Percentiles rank a stretch among this genome's conserved stretches.
Conservation (phyloP, 2,888 invertebrate genomes). For the Chrysomela aeneicollis region DNA sequence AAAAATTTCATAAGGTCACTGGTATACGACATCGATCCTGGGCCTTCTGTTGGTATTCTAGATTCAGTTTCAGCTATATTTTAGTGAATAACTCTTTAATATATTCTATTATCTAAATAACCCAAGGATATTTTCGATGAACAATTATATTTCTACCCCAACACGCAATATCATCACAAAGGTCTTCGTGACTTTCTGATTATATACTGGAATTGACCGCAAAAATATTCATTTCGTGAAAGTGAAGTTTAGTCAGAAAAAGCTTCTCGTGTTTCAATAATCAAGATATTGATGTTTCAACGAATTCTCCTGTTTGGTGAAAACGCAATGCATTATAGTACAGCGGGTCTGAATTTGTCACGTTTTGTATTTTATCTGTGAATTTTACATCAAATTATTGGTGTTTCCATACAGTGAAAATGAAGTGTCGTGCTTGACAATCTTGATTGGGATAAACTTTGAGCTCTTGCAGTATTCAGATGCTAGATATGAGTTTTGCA, state of each 20-base stretch:
- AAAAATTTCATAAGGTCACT: too few relatives aligned
- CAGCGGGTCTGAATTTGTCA: not conserved
- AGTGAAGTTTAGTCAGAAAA: not conserved
- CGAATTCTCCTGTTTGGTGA: constrained; percentile 1
- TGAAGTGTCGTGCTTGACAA: constrained; percentile 4
- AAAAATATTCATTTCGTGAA: not conserved
- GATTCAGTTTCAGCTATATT: too few relatives aligned
- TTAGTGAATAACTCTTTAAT: too few relatives aligned
- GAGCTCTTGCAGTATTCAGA: constrained; percentile 1
- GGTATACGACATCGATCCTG: too few relatives aligned
- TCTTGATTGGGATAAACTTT: constrained; percentile 4
- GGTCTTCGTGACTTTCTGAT: constrained; percentile 3
- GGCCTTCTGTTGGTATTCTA: too few relatives aligned
- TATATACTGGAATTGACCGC: not conserved
- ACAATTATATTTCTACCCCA: not conserved
- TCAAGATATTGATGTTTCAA: not conserved
- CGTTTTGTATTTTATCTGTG: not conserved
- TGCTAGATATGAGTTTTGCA: not conserved
- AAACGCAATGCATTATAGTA: not conserved
- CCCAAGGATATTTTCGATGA: not conserved
- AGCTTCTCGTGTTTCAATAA: not conserved
- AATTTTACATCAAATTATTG: constrained; percentile 2
- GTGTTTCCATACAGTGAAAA: not conserved
- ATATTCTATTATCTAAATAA: too few relatives aligned
- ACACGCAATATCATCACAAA: not conserved